Evolutionary conservation across 2,888 invertebrate genomes (phyloP).

Genomic region (Lycophotia porphyrea): DNA sequence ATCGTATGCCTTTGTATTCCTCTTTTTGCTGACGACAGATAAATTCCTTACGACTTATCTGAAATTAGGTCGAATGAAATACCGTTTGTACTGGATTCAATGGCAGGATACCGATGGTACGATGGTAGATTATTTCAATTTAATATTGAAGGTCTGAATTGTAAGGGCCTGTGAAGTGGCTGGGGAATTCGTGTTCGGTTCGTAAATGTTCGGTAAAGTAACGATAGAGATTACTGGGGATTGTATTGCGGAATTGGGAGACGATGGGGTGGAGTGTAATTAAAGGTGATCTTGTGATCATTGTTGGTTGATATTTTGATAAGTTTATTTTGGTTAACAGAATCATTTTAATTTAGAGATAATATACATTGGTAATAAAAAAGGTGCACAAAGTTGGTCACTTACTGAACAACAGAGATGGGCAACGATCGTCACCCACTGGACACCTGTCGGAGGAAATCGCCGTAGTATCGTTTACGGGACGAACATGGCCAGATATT

Average conservation of each 20-base stretch:
- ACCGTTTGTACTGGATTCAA: constrained; percentile 62
- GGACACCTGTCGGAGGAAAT: too few relatives aligned
- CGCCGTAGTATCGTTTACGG: too few relatives aligned
- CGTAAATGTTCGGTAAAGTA: constrained; percentile 38
- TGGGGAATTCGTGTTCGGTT: constrained; percentile 57
- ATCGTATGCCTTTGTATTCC: constrained; percentile 76
- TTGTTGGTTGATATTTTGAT: not conserved
- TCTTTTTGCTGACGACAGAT: constrained; percentile 82
- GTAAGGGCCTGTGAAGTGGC: constrained; percentile 55
- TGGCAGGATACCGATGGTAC: constrained; percentile 57
- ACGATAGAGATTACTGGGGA: constrained; percentile 17
- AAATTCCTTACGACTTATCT: constrained; percentile 78
- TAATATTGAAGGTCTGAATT: constrained; percentile 65
- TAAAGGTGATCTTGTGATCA: constrained; percentile 38
- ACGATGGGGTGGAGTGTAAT: constrained; percentile 33
- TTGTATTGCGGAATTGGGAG: constrained; percentile 36
- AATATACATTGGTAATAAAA: not conserved
- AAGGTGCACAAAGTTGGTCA: too few relatives aligned
- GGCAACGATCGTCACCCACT: too few relatives aligned
- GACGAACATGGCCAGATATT: too few relatives aligned
- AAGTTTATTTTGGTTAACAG: not conserved
- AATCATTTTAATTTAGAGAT: not conserved
- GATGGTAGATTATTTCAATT: constrained; percentile 68
- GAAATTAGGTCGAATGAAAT: constrained; percentile 70
- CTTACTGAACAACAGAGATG: too few relatives aligned